Evolutionary conservation across 1,140 invertebrate species (phyloP), one percentile per base, ranked within the genome.

Genomic region (Luehdorfia chinensis): DNA sequence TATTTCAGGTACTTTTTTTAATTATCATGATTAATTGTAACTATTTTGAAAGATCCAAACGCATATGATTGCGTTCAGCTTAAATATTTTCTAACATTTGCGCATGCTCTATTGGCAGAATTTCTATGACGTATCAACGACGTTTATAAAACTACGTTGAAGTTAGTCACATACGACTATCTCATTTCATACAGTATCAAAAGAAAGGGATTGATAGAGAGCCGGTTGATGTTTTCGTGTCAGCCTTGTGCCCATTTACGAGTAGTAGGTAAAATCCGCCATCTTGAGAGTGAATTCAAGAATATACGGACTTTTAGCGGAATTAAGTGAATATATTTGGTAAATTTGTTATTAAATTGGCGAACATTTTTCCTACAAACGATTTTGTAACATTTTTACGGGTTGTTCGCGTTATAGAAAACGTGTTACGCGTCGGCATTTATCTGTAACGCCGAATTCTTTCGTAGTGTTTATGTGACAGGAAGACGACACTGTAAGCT

Each of bases 211-310:
- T 75, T 73, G 70, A 73, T 80, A 80, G 70, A 81, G 77, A 75
- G 79, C 73, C 75, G 79, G 79, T 84, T 84, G 77, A 84, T 86
- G 84, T 84, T 84, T 79, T 84, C 81, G 78, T 87, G 85, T 85
- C 85, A 87, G 81, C 85, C 78, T 84, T 87, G 85, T 87, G 73
- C 83, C 78, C 83, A 84, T 86, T 86, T 84, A 84, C 77, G 77
- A 84, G 74, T 69, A 83, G 77, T 86, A 84, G 78, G 80, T 84
- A 84, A 85, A 84, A 84, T 86, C 85, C 83, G 85, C 85, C 85
- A 87, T 87, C 85, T 87, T 87, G 83, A 86, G 83, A 87, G 79
- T 85, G 78, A 76, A 83, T 86, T 86, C 78, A 86, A 83, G 76
- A 84, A 79, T 85, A 78, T 81, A 72, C 76, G 76, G 77, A 84